Evolutionary conservation across 2,888 invertebrate species (phyloP), one percentile per base, ranked within the genome.

Genomic region (Microchrysa polita): DNA sequence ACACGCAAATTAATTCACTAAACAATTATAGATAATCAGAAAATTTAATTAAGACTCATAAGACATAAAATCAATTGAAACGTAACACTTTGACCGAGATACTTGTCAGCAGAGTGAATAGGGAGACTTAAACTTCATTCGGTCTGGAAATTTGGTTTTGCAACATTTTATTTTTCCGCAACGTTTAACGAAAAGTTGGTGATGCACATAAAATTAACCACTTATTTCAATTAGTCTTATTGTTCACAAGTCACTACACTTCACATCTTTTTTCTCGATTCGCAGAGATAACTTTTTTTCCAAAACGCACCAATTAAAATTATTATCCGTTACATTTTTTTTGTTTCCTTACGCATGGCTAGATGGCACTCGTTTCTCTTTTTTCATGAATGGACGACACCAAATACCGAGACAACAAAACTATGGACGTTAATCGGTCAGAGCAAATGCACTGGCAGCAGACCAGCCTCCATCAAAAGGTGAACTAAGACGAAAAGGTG

Each of bases 281-380:
- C 23, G 7, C 59, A 59, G 23, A 57, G 23, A 57, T 22, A 34
- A 53, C 18, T 16, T 67, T 40, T 40, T 57, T 34, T 34, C 20
- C n/a, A n/a, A n/a, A n/a, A 69, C 69, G 42, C 69, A 57, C 55
- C 55, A 69, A 57, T 57, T 55, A 57, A n/a, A n/a, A n/a, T n/a
- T n/a, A 65, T 65, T 65, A 48, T 48, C 65, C 65, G 65, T 65
- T 65, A 20, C n/a, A 23, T 40, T 5, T 27, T 23, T 40, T 63
- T 57, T 20, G 20, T 69, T 57, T 18, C 48, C 9, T 5, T 65
- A 14, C 12, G 12, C 65, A 34, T 23, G 44, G 22, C 65, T 44
- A 65, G 67, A 53, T 67, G 67, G 67, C 53, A 53, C 55, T n/a
- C n/a, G n/a, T n/a, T n/a, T n/a, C n/a, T n/a, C n/a, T 67, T 67